Base-by-base conservation (phyloP, 2,113 vertebrate species). In the Rhabdornis inornatus region DNA sequence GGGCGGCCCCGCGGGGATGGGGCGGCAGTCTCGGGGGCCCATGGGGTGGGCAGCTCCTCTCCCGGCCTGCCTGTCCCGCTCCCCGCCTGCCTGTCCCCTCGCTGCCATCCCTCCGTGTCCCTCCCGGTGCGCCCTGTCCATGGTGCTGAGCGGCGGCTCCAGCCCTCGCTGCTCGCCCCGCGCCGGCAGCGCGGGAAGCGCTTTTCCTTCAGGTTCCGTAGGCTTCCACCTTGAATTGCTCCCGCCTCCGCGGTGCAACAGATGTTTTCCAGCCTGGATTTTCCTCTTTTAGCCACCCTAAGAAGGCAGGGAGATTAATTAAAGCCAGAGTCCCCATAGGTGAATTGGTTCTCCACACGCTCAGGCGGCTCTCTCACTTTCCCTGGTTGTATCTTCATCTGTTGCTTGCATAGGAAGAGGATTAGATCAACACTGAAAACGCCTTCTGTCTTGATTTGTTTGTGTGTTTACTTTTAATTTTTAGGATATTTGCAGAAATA, bases 91-190 rank as follows among this genome's bases (percentile, higher is more conserved):
- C 63, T 1, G 45, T 20, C 55, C 64, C 15, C 17, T 56, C 31
- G 21, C 49, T 6, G 52, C 44, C 44, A 0, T 4, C 23, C 44
- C 60, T 8, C 28, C 20, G 17, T 1, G 49, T 10, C 30, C 23
- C 30, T 11, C 14, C 59, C 47, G 40, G 17, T 3, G 71, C 22
- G 50, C 81, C 68, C 94, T 89, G 86, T 98, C 97, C 98, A 42
- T 65, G 97, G 97, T 98, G 49, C 97, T 98, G 97, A 97, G 52
- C 53, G 1, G 15, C 19, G 12, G 11, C 40, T 39, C 28, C 78
- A 11, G 25, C 10, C n/a, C 18, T 25, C 53, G 18, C 68, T 35
- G 22, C 44, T 4, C 31, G 23, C 37, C 61, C 21, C 16, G 18
- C 22, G 11, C 68, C 6, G 5, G 14, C 63, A 2, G 13, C 40